Evolutionary conservation across 2,888 invertebrate species (phyloP).

Genomic region (Acanthosoma haemorrhoidale): DNA sequence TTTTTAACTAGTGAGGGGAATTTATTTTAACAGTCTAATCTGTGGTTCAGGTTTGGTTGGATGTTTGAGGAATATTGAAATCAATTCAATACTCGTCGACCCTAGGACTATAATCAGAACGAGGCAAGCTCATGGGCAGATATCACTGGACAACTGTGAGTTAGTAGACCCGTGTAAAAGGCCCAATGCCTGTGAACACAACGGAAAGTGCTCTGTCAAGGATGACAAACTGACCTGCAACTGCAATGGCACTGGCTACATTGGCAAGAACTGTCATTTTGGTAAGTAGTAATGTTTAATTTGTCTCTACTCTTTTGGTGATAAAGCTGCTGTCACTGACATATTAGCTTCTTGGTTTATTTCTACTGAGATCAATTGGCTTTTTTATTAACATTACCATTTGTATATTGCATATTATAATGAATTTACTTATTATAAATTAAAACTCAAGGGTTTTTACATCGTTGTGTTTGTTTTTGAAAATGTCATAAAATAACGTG

Average conservation of each 20-base stretch:
- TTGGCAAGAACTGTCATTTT: constrained; percentile 91
- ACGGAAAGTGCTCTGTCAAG: constrained; percentile 81
- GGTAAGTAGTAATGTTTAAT: constrained; percentile 47
- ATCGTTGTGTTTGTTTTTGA: too few relatives aligned
- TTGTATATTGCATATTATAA: too few relatives aligned
- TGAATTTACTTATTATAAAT: too few relatives aligned
- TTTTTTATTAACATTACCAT: too few relatives aligned
- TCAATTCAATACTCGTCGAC: constrained; percentile 75
- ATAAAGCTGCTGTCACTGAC: too few relatives aligned
- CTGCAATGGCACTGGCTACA: constrained; percentile 84
- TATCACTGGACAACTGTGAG: constrained; percentile 82
- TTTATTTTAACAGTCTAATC: too few relatives aligned
- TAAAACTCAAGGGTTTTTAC: too few relatives aligned
- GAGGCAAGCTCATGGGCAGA: constrained; percentile 72
- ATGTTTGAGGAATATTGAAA: constrained; percentile 82
- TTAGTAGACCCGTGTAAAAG: constrained; percentile 83
- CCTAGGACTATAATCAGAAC: constrained; percentile 75
- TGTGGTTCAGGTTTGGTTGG: constrained; percentile 72
- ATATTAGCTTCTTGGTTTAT: too few relatives aligned
- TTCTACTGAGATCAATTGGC: too few relatives aligned
- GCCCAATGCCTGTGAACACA: constrained; percentile 89
- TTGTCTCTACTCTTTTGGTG: background rate
- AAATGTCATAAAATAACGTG: too few relatives aligned
- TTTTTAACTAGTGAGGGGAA: too few relatives aligned
- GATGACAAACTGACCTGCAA: constrained; percentile 84